Evolutionary conservation across 2,888 invertebrate genomes (phyloP), one percentile per base, ranked within the genome.

Genomic region (Rotaria socialis): DNA sequence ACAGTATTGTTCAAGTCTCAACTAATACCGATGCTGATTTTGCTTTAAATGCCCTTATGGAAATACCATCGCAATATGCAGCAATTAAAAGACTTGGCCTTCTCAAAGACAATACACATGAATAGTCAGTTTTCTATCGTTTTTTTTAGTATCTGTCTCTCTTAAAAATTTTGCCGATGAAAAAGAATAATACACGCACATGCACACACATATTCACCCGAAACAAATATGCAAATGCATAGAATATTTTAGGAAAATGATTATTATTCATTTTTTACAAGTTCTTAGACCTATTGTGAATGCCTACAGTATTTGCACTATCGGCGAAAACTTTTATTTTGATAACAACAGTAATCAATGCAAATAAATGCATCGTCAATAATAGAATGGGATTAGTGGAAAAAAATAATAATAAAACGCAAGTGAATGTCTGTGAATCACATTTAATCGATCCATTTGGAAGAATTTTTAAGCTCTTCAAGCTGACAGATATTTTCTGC

Each of bases 31-130:
- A 91, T 55, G 56, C 55, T 41, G 87, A 85, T 35, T 92, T 92
- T 89, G 92, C 92, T n/a, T 89, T 92, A n/a, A 90, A 92, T 86
- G 91, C 92, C 2, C 89, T 92, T 43, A 91, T 92, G 90, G 92
- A 92, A 88, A 91, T 92, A 86, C 92, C 92, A 2, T 92, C 92
- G 87, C 92, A 92, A 88, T 92, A 89, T 87, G 89, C 89, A 87
- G 88, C 88, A 27, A 90, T 91, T 16, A 89, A 89, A 74, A 87
- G 89, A 56, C 88, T 90, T n/a, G 89, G 90, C 19, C 86, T 89
- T 41, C 87, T 90, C 56, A 88, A 88, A 35, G 35, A 84, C 35
- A 27, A 11, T 50, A 16, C 52, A 52, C 16, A 11, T 84, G n/a
- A 4, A 43, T 84, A 84, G 67, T 67, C 67, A 67, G 67, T 67